Evolutionary conservation across 2,888 invertebrate genomes (phyloP).

Genomic region (Scaptomyza cyrtandrae): DNA sequence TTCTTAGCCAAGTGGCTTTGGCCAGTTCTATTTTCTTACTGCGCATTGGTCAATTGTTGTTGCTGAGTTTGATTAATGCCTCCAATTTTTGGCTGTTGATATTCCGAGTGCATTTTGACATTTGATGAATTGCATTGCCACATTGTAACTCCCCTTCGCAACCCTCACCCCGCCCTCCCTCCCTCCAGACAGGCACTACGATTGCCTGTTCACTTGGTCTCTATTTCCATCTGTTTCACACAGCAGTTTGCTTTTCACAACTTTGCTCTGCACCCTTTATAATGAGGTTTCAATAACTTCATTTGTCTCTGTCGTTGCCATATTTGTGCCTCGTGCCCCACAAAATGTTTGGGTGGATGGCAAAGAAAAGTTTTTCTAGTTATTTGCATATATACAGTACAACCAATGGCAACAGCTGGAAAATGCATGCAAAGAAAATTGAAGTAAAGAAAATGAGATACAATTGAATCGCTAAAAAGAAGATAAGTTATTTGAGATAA

Average conservation of each 20-base stretch:
- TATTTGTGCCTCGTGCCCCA: conserved; percentile 45
- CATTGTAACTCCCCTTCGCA: neutral
- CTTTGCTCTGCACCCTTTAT: conserved; percentile 61
- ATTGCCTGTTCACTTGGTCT: neutral
- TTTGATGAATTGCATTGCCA: conserved; percentile 75
- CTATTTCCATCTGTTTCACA: conserved; percentile 40
- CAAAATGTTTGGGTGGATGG: conserved; percentile 1
- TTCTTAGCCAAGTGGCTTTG: conserved; percentile 34
- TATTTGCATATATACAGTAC: conserved; percentile 25
- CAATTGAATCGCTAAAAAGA: conserved; percentile 11
- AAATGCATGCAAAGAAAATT: conserved; percentile 9
- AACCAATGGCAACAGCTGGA: conserved; percentile 46
- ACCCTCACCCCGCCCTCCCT: neutral
- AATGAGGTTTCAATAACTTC: conserved; percentile 79
- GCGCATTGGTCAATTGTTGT: conserved; percentile 52
- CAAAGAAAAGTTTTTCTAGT: conserved; percentile 28
- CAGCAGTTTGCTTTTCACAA: conserved; percentile 37
- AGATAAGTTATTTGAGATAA: neutral
- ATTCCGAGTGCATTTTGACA: conserved; percentile 76
- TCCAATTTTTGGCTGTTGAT: conserved; percentile 69
- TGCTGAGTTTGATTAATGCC: conserved; percentile 66
- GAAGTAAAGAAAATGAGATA: conserved; percentile 6
- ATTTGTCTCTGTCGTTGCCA: conserved; percentile 76
- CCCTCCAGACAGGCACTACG: neutral
- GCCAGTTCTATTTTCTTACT: conserved; percentile 7